phyloP scores from a whole-genome alignment of 37 sponge, comb jelly and placozoan genomes.

The Corticium candelabrum region DNA sequence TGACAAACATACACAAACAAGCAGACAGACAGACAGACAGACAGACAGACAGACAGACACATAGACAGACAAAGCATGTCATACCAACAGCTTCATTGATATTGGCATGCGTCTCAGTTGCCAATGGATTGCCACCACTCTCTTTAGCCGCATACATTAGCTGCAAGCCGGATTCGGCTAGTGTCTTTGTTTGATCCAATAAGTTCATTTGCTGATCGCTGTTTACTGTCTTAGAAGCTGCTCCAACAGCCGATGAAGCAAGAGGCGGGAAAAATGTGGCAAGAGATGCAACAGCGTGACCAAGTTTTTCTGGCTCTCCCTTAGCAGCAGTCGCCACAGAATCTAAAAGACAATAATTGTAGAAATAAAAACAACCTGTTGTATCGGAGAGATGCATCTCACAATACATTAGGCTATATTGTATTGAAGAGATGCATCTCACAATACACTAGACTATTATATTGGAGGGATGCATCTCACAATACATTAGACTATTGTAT shows the following conservation, averaged over 20 bases:
- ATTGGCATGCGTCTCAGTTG: slow-evolving; percentile 19
- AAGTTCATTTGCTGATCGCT: slow-evolving; percentile 49
- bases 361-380: background rate
- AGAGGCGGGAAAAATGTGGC: slow-evolving; percentile 64
- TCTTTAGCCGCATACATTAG: slow-evolving; percentile 76
- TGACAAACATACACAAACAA: too few relatives aligned
- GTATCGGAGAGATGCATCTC: too few relatives aligned
- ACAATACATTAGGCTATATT: too few relatives aligned
- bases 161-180: slow-evolving; percentile 68
- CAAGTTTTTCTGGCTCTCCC: slow-evolving; percentile 92
- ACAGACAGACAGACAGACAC: too few relatives aligned
- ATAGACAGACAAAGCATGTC: background rate
- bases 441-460: slow-evolving; percentile 1
- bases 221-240: slow-evolving; percentile 61
- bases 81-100: slow-evolving; percentile 53
- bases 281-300: slow-evolving; percentile 71
- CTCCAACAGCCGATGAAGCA: slow-evolving; percentile 75
- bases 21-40: too few relatives aligned
- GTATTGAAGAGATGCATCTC: too few relatives aligned
- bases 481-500: too few relatives aligned
- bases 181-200: slow-evolving; percentile 76
- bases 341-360: slow-evolving; percentile 21
- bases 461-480: too few relatives aligned
- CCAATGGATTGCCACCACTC: slow-evolving; percentile 77
- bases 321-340: slow-evolving; percentile 75